Conservation (phyloP, 2,888 invertebrate species). For the Scaptodrosophila latifasciaeformis region DNA sequence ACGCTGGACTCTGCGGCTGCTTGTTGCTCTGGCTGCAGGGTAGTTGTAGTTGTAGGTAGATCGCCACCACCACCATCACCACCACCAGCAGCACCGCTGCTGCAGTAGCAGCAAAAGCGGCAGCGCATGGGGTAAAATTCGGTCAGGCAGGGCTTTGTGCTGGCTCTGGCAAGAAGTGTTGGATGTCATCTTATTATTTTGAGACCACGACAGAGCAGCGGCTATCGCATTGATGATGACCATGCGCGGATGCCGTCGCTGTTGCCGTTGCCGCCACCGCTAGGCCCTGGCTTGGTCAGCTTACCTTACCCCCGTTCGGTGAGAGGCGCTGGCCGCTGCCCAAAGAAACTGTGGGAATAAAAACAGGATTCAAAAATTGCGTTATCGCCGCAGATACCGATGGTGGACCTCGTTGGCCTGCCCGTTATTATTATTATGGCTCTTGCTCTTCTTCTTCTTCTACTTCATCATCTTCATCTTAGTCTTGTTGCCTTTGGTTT, state of each 20-base stretch:
- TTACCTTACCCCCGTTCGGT: conserved; percentile 28
- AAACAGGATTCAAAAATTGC: conserved; percentile 73
- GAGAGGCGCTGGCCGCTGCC: conserved; percentile 15
- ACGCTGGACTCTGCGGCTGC: conserved; percentile 40
- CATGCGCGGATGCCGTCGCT: conserved; percentile 46
- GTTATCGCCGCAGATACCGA: conserved; percentile 37
- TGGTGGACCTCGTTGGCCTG: too few relatives aligned
- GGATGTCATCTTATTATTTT: conserved; percentile 76
- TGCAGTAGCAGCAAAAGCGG: conserved; percentile 28
- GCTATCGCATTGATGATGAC: conserved; percentile 54
- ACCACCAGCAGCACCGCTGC: conserved; percentile 14
- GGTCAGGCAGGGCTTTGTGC: conserved; percentile 33
- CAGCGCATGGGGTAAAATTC: conserved; percentile 44
- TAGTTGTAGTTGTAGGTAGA: conserved; percentile 24
- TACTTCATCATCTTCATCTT: too few relatives aligned
- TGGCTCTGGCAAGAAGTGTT: conserved; percentile 72
- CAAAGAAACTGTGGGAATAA: conserved; percentile 75
- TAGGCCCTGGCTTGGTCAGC: conserved; percentile 13
- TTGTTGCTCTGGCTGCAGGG: too few relatives aligned
- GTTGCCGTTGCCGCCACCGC: conserved; percentile 25
- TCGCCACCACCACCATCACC: conserved; percentile 25
- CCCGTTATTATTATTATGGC: conserved; percentile 30
- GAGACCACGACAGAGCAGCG: conserved; percentile 48
- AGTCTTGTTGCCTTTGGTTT: neutral
- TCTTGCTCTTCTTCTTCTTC: conserved; percentile 18